A percentile compares a stretch with the other conserved stretches of the same genome.
Evolutionary conservation across 2,888 invertebrate genomes (phyloP).

Genomic region (Folsomia candida): DNA sequence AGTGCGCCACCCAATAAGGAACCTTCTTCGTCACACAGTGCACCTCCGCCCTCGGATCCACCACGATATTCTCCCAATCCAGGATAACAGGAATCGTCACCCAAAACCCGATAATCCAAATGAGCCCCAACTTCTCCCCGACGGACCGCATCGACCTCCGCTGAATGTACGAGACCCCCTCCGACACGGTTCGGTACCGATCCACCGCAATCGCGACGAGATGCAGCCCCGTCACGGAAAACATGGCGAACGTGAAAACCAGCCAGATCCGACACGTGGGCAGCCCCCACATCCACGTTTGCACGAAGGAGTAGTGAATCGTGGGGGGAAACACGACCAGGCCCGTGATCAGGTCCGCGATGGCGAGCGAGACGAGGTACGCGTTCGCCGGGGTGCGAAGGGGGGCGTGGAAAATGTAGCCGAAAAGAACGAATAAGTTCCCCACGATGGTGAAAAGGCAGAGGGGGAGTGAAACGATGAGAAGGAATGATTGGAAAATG

Average conservation of each 20-base stretch:
- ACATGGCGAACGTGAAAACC: not conserved
- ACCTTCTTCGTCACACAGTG: slow-evolving; percentile 1
- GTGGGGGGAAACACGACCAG: not conserved
- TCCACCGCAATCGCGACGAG: slow-evolving; percentile 9
- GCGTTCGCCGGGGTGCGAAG: slow-evolving; percentile 1
- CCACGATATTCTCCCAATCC: slow-evolving; percentile 8
- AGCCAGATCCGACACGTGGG: not conserved
- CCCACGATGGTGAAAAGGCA: not conserved
- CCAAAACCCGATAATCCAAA: slow-evolving; percentile 7
- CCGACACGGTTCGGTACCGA: not conserved
- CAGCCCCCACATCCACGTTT: not conserved
- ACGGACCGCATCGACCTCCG: not conserved
- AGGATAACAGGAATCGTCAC: not conserved
- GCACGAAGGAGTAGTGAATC: not conserved
- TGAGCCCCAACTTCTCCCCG: not conserved
- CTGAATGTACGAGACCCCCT: slow-evolving; percentile 5
- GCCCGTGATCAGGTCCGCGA: slow-evolving; percentile 5
- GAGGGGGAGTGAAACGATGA: not conserved
- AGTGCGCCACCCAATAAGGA: not conserved
- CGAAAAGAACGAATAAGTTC: not conserved
- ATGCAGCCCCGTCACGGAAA: not conserved
- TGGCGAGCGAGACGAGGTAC: not conserved
- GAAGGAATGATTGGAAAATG: not conserved
- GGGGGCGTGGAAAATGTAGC: not conserved
- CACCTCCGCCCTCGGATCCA: not conserved